A percentile compares a stretch with the other conserved stretches of the same genome.
These are phyloP conservation scores for Sinopyrophorus schimmeli DNA, from an alignment of 2,888 invertebrate genomes.

Conservation along the genomic window DNA sequence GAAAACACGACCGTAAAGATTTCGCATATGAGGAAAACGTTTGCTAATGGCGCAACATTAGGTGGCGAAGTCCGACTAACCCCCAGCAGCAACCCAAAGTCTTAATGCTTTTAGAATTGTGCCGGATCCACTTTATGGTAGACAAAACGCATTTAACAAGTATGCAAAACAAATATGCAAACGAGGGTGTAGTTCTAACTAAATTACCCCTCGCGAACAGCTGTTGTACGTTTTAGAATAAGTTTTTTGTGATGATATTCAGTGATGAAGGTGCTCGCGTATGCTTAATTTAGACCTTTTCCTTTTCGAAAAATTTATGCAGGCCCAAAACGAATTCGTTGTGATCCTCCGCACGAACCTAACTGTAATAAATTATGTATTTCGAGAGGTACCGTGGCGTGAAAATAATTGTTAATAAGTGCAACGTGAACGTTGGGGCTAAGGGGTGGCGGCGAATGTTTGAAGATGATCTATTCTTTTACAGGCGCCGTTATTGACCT, in stretches of 20 bases:
- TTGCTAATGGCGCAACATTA: too few relatives aligned
- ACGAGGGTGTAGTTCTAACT: constrained; percentile 22
- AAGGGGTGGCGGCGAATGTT: constrained; percentile 12
- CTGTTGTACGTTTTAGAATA: constrained; percentile 19
- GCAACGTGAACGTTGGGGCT: constrained; percentile 2
- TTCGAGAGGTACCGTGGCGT: constrained; percentile 23
- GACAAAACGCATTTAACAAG: constrained; percentile 29
- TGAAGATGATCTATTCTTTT: constrained; percentile 19
- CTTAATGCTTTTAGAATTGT: constrained; percentile 21
- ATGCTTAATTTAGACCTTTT: constrained; percentile 12
- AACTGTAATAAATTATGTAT: constrained; percentile 23
- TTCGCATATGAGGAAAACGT: too few relatives aligned
- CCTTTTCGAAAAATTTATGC: constrained; percentile 14
- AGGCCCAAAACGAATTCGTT: constrained; percentile 14
- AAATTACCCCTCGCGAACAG: constrained; percentile 24
- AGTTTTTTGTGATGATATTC: constrained; percentile 15
- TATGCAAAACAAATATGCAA: constrained; percentile 30
- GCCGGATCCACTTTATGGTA: constrained; percentile 24
- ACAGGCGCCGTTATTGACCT: constrained; percentile 12
- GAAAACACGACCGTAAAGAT: too few relatives aligned
- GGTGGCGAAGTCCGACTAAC: constrained; percentile 9
- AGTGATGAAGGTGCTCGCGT: constrained; percentile 13
- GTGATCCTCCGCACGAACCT: constrained; percentile 10
- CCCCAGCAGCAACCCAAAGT: constrained; percentile 7
- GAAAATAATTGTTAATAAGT: constrained; percentile 28